These are phyloP conservation scores for Crypturellus undulatus DNA, from an alignment of 2,113 vertebrate genomes.

Conservation along the genomic window DNA sequence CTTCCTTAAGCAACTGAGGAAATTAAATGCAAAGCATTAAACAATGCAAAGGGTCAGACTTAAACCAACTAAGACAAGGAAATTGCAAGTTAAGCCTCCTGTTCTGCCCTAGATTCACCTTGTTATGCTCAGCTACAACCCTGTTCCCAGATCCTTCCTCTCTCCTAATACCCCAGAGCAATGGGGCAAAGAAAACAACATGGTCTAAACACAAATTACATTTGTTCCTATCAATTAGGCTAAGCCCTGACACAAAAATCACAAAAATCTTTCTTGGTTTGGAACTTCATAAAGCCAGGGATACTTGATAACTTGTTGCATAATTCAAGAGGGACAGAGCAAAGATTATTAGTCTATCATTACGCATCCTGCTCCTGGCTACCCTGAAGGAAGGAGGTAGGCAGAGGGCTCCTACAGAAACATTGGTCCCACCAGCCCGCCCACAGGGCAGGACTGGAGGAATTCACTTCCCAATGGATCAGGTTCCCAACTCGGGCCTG, in stretches of 20 bases:
- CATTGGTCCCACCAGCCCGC: too few relatives aligned
- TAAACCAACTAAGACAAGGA: slow-evolving; percentile 65
- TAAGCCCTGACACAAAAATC: neutral
- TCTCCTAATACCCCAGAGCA: neutral
- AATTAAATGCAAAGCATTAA: slow-evolving; percentile 60
- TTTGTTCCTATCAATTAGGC: neutral
- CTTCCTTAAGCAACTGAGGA: slow-evolving; percentile 39
- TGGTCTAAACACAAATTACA: neutral
- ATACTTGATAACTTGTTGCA: neutral
- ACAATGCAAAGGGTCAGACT: slow-evolving; percentile 13
- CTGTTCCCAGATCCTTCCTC: neutral
- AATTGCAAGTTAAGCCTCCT: slow-evolving; percentile 65
- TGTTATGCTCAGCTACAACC: slow-evolving; percentile 34
- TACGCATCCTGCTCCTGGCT: neutral
- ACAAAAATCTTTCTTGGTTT: neutral
- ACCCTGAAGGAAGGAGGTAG: neutral
- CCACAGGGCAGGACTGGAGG: neutral
- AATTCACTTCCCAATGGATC: neutral
- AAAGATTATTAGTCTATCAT: neutral
- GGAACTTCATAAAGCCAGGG: neutral
- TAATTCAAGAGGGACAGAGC: neutral
- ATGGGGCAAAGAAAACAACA: neutral
- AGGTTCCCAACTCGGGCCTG: neutral
- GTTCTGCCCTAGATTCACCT: slow-evolving; percentile 56
- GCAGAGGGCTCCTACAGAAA: neutral